Percentiles rank a stretch among this genome's conserved stretches.
Evolutionary conservation across 1,140 invertebrate species (phyloP).

Genomic region (Dreissena polymorpha): DNA sequence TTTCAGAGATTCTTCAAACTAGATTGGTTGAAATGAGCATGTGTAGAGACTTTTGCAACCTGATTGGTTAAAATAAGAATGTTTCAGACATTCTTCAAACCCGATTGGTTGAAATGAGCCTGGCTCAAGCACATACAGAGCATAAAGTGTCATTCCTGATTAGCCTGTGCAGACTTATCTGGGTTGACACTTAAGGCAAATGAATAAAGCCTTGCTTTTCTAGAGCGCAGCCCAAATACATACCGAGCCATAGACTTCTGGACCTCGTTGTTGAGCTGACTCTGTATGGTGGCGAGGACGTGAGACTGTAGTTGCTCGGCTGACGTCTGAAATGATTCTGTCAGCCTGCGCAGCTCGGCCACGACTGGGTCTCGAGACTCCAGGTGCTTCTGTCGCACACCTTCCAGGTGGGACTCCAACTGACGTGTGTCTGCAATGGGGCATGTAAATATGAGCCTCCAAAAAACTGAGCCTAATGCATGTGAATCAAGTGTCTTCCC

Average conservation of each 20-base stretch:
- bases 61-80: no score
- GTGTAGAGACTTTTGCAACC: no score
- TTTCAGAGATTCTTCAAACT: no score
- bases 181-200: background rate
- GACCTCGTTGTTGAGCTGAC: constrained; percentile 65
- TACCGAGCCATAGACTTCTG: constrained; percentile 62
- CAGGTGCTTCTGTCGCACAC: constrained; percentile 71
- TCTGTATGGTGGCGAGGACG: constrained; percentile 62
- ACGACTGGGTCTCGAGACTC: constrained; percentile 71
- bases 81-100: no score
- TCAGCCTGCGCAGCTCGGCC: constrained; percentile 68
- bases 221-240: background rate
- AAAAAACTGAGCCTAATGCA: no score
- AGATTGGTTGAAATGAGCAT: no score
- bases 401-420: constrained; percentile 80
- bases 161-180: no score
- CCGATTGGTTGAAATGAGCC: no score
- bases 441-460: no score
- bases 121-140: no score
- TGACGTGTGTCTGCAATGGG: constrained; percentile 80
- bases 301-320: constrained; percentile 63
- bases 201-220: background rate
- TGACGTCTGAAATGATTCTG: constrained; percentile 67
- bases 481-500: no score
- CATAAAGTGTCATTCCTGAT: no score